Evolutionary conservation across 2,888 invertebrate species (phyloP).

Genomic region (Folsomia candida): DNA sequence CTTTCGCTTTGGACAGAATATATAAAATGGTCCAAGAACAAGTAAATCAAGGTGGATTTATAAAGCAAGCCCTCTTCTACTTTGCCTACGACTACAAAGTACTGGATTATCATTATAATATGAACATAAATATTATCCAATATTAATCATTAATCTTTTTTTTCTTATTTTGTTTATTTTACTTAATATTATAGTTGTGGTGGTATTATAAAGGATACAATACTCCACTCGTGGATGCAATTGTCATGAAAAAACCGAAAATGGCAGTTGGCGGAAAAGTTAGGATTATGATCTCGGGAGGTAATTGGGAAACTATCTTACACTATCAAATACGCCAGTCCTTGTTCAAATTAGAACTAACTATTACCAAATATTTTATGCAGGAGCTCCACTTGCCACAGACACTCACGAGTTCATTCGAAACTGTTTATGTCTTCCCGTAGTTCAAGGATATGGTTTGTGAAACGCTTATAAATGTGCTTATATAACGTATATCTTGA

Average conservation of each 20-base stretch:
- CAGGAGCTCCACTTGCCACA: conserved; percentile 87
- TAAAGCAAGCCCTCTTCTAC: conserved; percentile 81
- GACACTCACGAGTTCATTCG: conserved; percentile 92
- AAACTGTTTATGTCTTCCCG: conserved; percentile 81
- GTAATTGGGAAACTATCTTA: conserved; percentile 56
- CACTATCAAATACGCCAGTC: no score
- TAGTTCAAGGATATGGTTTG: conserved; percentile 92
- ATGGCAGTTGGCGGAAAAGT: conserved; percentile 82
- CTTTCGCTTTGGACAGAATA: conserved; percentile 92
- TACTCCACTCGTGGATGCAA: conserved; percentile 69
- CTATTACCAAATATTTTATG: conserved; percentile 86
- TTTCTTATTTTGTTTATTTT: no score
- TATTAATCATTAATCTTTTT: no score
- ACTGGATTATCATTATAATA: no score
- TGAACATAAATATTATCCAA: no score
- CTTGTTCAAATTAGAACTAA: no score
- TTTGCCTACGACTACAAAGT: conserved; percentile 93
- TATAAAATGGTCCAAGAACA: conserved; percentile 95
- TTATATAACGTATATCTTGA: conserved; percentile 76
- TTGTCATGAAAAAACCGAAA: conserved; percentile 60
- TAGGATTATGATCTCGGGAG: conserved; percentile 83
- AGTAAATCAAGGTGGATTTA: conserved; percentile 74
- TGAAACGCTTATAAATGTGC: conserved; percentile 98
- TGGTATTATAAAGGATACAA: conserved; percentile 79
- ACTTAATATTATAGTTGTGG: no score